Conservation (phyloP, 2,113 vertebrate species). For the Parotia lawesii region DNA sequence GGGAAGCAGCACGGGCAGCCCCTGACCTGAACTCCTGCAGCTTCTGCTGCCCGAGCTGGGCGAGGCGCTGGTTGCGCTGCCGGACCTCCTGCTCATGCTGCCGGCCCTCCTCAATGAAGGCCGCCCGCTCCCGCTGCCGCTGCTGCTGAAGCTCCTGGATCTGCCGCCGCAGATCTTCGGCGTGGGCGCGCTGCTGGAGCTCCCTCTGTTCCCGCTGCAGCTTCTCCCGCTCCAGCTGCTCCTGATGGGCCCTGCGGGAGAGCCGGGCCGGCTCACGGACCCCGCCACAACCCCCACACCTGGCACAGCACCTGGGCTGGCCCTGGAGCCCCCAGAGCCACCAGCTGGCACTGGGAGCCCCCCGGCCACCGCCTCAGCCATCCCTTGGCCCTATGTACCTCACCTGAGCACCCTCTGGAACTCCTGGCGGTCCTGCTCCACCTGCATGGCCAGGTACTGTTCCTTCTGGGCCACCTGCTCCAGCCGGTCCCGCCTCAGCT, state of each 20-base stretch:
- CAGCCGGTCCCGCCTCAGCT: background rate
- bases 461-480: background rate
- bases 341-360: background rate
- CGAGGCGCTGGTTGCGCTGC: too few relatives aligned
- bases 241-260: background rate
- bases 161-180: background rate
- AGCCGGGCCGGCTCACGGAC: background rate
- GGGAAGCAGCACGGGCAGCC: too few relatives aligned
- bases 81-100: background rate
- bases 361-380: rapidly evolving
- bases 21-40: too few relatives aligned
- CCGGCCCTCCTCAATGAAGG: background rate
- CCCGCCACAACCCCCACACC: background rate
- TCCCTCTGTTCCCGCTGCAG: background rate
- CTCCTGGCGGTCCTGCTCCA: background rate
- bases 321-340: background rate
- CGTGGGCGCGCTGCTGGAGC: background rate
- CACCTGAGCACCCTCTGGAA: background rate
- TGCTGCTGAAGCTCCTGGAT: background rate
- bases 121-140: background rate
- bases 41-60: too few relatives aligned
- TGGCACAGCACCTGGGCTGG: background rate
- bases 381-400: background rate
- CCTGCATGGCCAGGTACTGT: background rate
- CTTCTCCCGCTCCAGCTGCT: background rate